Percentiles rank a stretch among this genome's conserved stretches.
These are phyloP conservation scores for Podarcis muralis DNA, from an alignment of 2,113 vertebrate species.

Conservation along the genomic window DNA sequence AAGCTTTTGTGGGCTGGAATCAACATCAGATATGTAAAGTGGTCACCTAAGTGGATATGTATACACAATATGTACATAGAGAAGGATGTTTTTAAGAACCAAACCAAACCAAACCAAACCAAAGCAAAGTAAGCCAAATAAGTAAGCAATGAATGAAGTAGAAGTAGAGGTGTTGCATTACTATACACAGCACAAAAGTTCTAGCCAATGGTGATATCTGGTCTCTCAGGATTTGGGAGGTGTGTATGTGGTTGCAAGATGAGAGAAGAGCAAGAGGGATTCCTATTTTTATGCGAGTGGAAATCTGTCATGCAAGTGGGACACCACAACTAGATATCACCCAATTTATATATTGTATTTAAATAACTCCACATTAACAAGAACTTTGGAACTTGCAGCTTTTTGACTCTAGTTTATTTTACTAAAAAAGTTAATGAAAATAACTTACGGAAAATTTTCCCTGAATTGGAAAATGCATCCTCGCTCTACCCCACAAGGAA, in stretches of 20 bases:
- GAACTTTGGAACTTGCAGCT: not conserved
- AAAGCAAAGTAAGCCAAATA: not conserved
- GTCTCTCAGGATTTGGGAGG: no score
- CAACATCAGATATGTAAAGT: not conserved
- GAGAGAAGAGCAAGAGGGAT: not conserved
- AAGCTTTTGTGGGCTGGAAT: not conserved
- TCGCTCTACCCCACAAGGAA: constrained; percentile 86
- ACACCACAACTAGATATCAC: not conserved
- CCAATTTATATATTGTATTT: not conserved
- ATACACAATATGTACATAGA: not conserved
- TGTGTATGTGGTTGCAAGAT: no score
- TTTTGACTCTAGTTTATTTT: not conserved
- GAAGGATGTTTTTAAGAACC: not conserved
- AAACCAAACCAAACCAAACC: no score
- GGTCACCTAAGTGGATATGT: no score
- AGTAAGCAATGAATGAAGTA: not conserved
- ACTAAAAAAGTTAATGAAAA: not conserved
- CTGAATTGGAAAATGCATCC: constrained; percentile 92
- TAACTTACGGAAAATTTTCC: constrained; percentile 88
- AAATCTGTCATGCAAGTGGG: not conserved
- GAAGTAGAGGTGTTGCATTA: not conserved
- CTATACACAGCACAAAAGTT: not conserved
- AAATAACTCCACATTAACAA: not conserved
- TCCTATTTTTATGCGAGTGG: not conserved
- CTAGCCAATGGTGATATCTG: not conserved